Evolutionary conservation across 2,888 invertebrate species (phyloP), one percentile per base, ranked within the genome.

Genomic region (Erebia epiphron): DNA sequence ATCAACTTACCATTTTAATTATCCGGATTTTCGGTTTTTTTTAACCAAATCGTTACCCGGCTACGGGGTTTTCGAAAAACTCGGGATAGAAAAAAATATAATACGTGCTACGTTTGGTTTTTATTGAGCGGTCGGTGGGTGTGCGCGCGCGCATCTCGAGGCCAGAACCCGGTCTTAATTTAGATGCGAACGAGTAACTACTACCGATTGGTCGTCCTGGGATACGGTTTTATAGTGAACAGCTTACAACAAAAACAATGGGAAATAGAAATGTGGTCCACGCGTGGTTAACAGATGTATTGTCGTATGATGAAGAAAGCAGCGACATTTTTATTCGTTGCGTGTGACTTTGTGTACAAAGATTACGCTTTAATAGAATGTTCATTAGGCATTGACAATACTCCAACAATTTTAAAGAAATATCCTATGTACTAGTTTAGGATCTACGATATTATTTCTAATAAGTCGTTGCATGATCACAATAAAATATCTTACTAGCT

Each of bases 31-130:
- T 35, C 68, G 63, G n/a, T 62, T 65, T 54, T 69, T 69, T 68
- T 68, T 54, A 11, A 1, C 49, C 21, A 60, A 71, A 70, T 68
- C 61, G 68, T 69, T 62, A 67, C 58, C 71, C 73, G 65, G 64
- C 64, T 72, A 71, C 60, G 66, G 74, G 70, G 46, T 71, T 72
- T 83, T 80, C 79, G 81, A 79, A 83, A 85, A 82, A 79, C 79
- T 91, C 88, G 88, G 64, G 67, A 83, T 78, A 80, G 83, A 72
- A 74, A 86, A 90, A 91, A 89, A 90, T 91, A 90, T 90, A 89
- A 89, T 89, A 91, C 86, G 90, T 88, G 83, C 89, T 90, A 87
- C 91, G 92, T 88, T 90, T 90, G 85, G 83, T 85, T 89, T 88
- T 90, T 86, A 84, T 84, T 86, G 87, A 81, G 86, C 80, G 84